Percentiles rank a stretch among this genome's conserved stretches.
Conservation (phyloP, 2,888 invertebrate species). For the Melolontha melolontha region DNA sequence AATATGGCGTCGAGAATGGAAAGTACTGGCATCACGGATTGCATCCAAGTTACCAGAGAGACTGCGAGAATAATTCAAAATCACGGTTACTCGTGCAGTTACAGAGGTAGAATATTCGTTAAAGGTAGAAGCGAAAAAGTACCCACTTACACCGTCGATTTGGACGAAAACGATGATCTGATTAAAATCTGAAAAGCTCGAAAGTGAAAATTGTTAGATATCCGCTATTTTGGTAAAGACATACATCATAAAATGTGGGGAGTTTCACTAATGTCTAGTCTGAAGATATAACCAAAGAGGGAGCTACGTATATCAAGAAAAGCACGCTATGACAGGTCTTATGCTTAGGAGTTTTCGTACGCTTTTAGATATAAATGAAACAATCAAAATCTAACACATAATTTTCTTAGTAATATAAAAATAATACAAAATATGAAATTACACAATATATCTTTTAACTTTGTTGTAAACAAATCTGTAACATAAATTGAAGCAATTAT, state of each 20-base stretch:
- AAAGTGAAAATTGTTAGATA: neutral
- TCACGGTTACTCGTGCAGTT: slow-evolving; percentile 76
- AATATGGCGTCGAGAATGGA: slow-evolving; percentile 98
- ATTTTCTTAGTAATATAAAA: no score
- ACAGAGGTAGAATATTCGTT: slow-evolving; percentile 77
- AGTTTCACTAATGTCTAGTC: slow-evolving; percentile 4
- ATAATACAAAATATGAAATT: no score
- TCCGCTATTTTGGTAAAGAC: neutral
- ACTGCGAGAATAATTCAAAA: slow-evolving; percentile 77
- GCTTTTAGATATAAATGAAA: neutral
- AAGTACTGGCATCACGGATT: slow-evolving; percentile 84
- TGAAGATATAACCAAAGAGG: slow-evolving; percentile 14
- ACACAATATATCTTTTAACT: no score
- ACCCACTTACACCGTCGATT: slow-evolving; percentile 41
- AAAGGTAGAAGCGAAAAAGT: slow-evolving; percentile 71
- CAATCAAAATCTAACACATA: no score
- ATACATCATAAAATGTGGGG: neutral
- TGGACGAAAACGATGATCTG: slow-evolving; percentile 37
- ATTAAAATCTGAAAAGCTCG: slow-evolving; percentile 21
- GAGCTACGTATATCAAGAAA: neutral
- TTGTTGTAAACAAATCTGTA: no score
- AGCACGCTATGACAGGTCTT: neutral
- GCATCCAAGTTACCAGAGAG: slow-evolving; percentile 79
- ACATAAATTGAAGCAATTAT: no score
- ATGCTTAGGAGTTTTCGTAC: neutral